Conservation (phyloP, 2,888 invertebrate genomes). For the Barypeithes pellucidus region DNA sequence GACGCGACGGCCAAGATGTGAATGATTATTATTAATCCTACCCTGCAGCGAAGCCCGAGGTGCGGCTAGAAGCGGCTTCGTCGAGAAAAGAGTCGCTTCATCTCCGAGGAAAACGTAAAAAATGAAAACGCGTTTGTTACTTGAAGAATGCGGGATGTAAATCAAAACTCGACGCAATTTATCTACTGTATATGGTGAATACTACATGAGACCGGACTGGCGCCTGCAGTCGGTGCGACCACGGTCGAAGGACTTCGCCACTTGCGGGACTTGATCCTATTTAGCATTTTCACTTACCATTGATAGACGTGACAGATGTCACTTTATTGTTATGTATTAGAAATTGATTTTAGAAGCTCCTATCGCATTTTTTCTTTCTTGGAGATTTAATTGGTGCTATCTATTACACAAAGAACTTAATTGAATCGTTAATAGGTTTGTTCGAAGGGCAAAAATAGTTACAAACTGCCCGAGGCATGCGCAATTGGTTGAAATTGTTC, state of each 20-base stretch:
- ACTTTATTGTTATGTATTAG: slow-evolving; percentile 36
- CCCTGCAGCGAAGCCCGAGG: slow-evolving; percentile 45
- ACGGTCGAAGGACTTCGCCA: slow-evolving; percentile 54
- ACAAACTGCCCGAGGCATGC: no score
- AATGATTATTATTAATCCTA: slow-evolving; percentile 21
- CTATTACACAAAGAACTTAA: no score
- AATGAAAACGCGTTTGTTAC: slow-evolving; percentile 70
- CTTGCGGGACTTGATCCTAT: slow-evolving; percentile 47
- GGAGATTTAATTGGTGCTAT: no score
- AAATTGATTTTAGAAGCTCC: no score
- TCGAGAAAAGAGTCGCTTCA: slow-evolving; percentile 30
- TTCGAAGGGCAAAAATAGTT: no score
- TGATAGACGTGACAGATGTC: slow-evolving; percentile 52
- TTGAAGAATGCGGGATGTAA: slow-evolving; percentile 70
- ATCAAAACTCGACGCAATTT: slow-evolving; percentile 71
- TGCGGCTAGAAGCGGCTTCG: slow-evolving; percentile 51
- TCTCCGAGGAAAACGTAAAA: slow-evolving; percentile 64
- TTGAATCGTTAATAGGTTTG: no score
- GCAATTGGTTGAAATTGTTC: no score
- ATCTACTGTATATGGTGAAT: slow-evolving; percentile 69
- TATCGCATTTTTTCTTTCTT: no score
- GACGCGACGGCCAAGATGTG: no score
- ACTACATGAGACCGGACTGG: slow-evolving; percentile 64
- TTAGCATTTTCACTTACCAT: slow-evolving; percentile 52
- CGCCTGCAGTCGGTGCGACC: slow-evolving; percentile 60